Conservation (phyloP, 2,797 vertebrate species). For the Yasuhikotakia modesta region DNA sequence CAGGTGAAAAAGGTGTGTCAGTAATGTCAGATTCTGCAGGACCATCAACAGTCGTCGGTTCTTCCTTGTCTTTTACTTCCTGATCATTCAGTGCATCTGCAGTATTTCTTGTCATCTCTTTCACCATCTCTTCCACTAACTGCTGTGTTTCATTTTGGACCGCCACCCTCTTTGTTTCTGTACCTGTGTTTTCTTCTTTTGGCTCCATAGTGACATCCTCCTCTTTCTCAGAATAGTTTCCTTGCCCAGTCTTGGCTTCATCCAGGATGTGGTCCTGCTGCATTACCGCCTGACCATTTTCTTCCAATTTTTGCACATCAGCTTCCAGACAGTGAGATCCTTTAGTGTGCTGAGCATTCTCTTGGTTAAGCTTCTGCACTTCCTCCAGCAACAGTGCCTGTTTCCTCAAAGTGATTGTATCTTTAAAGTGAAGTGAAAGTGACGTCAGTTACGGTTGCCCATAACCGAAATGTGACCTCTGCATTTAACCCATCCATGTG, state of each 20-base stretch:
- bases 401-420: conserved; percentile 72
- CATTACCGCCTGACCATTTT: conserved; percentile 40
- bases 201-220: conserved; percentile 38
- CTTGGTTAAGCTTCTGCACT: conserved; percentile 84
- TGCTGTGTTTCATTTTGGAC: conserved; percentile 41
- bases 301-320: conserved; percentile 50
- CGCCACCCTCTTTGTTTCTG: conserved; percentile 25
- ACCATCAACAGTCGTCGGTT: conserved; percentile 46
- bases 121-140: conserved; percentile 44
- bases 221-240: conserved; percentile 23
- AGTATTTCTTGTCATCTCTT: conserved; percentile 39
- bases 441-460: too few relatives aligned
- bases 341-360: conserved; percentile 76
- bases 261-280: conserved; percentile 62
- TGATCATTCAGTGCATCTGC: conserved; percentile 37
- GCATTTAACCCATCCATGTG: too few relatives aligned
- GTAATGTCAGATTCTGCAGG: conserved; percentile 32
- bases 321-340: conserved; percentile 58
- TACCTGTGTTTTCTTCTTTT: conserved; percentile 43
- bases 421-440: too few relatives aligned
- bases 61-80: conserved; percentile 46
- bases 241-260: conserved; percentile 56
- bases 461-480: too few relatives aligned
- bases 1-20: conserved; percentile 10
- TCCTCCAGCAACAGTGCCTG: conserved; percentile 77